A percentile compares a stretch with the other conserved stretches of the same genome.
These are phyloP conservation scores for Ptilorrhoa leucosticta DNA, from an alignment of 2,113 vertebrate genomes.

Conservation along the genomic window DNA sequence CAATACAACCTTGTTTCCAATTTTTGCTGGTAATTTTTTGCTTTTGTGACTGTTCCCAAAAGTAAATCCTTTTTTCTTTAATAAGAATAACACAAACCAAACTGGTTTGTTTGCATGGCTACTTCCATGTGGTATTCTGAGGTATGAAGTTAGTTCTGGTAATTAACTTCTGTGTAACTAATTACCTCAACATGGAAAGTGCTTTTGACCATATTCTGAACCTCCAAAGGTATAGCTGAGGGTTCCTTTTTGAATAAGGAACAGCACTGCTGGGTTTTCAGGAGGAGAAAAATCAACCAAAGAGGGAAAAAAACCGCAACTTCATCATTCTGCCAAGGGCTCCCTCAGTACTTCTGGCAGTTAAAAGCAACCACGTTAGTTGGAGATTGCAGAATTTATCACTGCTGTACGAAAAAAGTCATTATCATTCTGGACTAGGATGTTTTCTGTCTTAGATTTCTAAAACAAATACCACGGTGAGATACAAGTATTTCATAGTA, in stretches of 20 bases:
- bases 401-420: background rate
- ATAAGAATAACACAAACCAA: background rate
- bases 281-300: background rate
- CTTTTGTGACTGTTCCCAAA: background rate
- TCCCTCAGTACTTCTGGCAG: background rate
- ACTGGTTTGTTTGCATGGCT: background rate
- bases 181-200: background rate
- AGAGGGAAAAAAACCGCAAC: accelerated
- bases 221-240: background rate
- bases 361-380: background rate
- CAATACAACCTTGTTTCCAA: background rate
- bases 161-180: background rate
- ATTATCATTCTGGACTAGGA: background rate
- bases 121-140: background rate
- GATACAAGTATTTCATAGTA: background rate
- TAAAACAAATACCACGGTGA: background rate
- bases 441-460: background rate
- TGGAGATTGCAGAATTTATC: background rate
- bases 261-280: background rate
- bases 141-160: background rate
- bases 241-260: background rate
- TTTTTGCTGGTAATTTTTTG: background rate
- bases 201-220: background rate
- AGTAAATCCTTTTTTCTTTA: background rate
- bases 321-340: background rate